Conservation (phyloP, 2,797 vertebrate species). For the Lepus townsendii region DNA sequence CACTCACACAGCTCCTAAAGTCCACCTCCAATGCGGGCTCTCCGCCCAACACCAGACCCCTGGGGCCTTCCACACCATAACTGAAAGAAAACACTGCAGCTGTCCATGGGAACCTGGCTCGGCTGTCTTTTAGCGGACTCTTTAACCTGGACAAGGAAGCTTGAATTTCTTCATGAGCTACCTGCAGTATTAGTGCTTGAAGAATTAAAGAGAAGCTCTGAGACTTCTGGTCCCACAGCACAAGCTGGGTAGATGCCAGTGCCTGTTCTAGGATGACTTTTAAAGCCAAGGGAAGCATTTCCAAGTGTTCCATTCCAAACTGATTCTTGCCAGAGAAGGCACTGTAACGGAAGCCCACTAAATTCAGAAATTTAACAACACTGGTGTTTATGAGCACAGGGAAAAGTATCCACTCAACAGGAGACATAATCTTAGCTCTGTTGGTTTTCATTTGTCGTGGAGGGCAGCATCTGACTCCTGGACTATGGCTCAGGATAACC, state of each 20-base stretch:
- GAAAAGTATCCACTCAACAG: background rate
- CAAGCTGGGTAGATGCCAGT: too few relatives aligned
- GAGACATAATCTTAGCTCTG: background rate
- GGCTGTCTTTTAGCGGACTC: too few relatives aligned
- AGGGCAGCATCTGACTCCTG: slow-evolving; percentile 28
- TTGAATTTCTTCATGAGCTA: too few relatives aligned
- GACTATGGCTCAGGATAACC: background rate
- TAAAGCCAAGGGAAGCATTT: slow-evolving; percentile 10
- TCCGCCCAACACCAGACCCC: too few relatives aligned
- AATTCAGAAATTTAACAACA: background rate
- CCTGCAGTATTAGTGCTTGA: background rate
- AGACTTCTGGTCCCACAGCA: background rate
- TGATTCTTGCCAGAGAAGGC: background rate
- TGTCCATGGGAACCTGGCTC: too few relatives aligned
- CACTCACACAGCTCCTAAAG: background rate
- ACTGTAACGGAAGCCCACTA: background rate
- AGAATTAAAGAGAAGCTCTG: background rate
- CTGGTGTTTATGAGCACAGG: background rate
- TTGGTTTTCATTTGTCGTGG: background rate
- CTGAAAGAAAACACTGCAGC: too few relatives aligned
- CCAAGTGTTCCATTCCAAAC: background rate
- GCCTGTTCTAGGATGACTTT: background rate
- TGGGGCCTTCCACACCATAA: too few relatives aligned
- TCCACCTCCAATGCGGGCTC: too few relatives aligned
- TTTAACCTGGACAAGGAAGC: too few relatives aligned